Evolutionary conservation across 1,140 invertebrate species (phyloP).

Genomic region (Macrosteles quadrilineatus): DNA sequence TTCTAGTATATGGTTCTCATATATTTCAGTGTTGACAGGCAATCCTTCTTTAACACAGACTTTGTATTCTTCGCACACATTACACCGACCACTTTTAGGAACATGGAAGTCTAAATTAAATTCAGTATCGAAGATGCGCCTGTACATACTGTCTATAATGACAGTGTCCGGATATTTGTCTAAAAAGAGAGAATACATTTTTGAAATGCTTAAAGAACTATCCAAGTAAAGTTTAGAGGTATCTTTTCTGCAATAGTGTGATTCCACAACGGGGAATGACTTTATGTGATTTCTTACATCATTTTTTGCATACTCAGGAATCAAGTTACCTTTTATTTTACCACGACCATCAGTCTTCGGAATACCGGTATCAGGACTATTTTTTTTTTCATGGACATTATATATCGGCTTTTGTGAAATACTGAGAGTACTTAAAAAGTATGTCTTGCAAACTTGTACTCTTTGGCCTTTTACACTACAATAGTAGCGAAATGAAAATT

Average conservation of each 20-base stretch:
- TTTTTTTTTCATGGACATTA: constrained; percentile 15
- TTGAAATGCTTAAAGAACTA: constrained; percentile 22
- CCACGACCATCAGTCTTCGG: constrained; percentile 2
- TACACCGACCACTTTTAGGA: constrained; percentile 39
- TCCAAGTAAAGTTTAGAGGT: constrained; percentile 32
- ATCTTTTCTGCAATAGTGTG: constrained; percentile 33
- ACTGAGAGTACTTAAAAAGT: constrained; percentile 2
- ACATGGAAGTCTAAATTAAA: constrained; percentile 35
- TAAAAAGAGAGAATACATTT: constrained; percentile 37
- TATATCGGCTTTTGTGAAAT: not conserved
- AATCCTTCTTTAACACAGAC: not conserved
- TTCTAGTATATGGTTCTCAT: constrained; percentile 18
- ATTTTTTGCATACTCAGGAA: constrained; percentile 31
- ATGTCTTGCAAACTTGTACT: constrained; percentile 16
- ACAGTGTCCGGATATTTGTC: constrained; percentile 23
- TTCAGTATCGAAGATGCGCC: constrained; percentile 27
- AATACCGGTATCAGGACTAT: not conserved
- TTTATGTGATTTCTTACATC: constrained; percentile 35
- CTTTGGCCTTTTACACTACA: too few relatives aligned
- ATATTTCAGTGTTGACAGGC: not conserved
- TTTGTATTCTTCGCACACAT: constrained; percentile 37
- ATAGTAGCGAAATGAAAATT: too few relatives aligned
- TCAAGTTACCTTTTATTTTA: too few relatives aligned
- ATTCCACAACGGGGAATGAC: constrained; percentile 31
- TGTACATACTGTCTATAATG: constrained; percentile 30